Conservation (phyloP, 2,797 vertebrate species). For the Malacoctenus gilli region DNA sequence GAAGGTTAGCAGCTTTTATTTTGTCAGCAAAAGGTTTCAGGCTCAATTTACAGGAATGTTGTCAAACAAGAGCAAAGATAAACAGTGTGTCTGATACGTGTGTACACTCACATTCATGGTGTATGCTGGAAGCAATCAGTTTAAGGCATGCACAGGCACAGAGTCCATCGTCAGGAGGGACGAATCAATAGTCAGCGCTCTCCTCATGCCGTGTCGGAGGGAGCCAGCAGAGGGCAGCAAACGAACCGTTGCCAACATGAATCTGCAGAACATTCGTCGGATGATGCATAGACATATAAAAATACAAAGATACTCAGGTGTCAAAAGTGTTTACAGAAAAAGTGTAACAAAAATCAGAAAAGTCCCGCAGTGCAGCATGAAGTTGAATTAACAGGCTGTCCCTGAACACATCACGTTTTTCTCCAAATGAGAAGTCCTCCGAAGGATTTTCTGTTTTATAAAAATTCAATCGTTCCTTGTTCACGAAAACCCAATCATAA, state of each 20-base stretch:
- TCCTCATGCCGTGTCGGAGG: too few species aligned
- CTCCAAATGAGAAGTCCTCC: not conserved
- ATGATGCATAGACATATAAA: slow-evolving; percentile 56
- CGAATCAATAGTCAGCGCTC: slow-evolving; percentile 28
- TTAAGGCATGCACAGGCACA: slow-evolving; percentile 70
- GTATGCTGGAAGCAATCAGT: slow-evolving; percentile 35
- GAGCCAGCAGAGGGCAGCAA: slow-evolving; percentile 41
- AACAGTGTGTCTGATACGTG: slow-evolving; percentile 45
- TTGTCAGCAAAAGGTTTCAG: not conserved
- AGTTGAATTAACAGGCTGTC: not conserved
- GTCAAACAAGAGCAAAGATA: slow-evolving; percentile 52
- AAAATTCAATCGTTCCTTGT: not conserved
- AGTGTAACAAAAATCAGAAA: not conserved
- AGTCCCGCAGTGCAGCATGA: not conserved
- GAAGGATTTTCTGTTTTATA: not conserved
- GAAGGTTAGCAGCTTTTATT: slow-evolving; percentile 26
- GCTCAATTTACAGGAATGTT: slow-evolving; percentile 69
- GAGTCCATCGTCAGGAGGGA: slow-evolving; percentile 35
- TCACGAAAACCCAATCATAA: not conserved
- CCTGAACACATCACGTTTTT: not conserved
- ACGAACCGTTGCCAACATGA: too few species aligned
- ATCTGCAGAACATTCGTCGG: slow-evolving; percentile 30
- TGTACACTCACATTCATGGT: slow-evolving; percentile 37
- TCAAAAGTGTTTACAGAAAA: slow-evolving; percentile 41
- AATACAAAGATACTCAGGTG: slow-evolving; percentile 53